Percentiles rank a stretch among this genome's conserved stretches.
phyloP scores from a whole-genome alignment of 2,797 vertebrate species.

The Dromococcyx pavoninus region DNA sequence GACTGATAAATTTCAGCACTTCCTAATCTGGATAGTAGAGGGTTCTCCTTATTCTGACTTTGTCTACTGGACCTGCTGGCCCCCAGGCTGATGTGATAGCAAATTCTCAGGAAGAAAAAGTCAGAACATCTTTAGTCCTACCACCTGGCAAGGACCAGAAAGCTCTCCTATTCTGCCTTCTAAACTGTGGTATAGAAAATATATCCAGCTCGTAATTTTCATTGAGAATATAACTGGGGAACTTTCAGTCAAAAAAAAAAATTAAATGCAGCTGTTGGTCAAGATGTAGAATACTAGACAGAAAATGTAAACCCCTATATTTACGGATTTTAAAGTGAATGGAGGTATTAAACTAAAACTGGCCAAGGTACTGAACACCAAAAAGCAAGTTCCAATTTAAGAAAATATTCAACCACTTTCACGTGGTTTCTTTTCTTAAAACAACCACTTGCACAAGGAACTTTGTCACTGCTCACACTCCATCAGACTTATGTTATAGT shows the following conservation, averaged over 20 bases:
- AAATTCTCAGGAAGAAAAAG: neutral
- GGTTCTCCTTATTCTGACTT: neutral
- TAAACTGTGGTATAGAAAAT: neutral
- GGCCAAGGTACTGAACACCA: neutral
- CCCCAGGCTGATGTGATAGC: fast-evolving
- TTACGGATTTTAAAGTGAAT: neutral
- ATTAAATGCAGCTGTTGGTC: neutral
- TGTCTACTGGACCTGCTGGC: neutral
- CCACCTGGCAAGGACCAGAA: neutral
- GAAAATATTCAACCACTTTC: neutral
- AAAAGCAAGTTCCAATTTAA: neutral
- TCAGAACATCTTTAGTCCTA: neutral
- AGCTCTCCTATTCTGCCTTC: neutral
- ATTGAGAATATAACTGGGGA: neutral
- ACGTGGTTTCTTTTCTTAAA: neutral
- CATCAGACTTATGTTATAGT: neutral
- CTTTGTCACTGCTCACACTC: neutral
- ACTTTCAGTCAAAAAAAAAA: neutral
- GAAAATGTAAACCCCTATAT: neutral
- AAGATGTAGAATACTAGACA: neutral
- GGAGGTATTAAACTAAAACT: neutral
- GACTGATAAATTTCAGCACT: neutral
- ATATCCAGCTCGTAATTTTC: neutral
- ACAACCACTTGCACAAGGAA: neutral
- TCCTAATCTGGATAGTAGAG: neutral